Percentiles rank a stretch among this genome's conserved stretches.
Conservation (phyloP, 2,113 vertebrate species). For the Apodemus sylvaticus region DNA sequence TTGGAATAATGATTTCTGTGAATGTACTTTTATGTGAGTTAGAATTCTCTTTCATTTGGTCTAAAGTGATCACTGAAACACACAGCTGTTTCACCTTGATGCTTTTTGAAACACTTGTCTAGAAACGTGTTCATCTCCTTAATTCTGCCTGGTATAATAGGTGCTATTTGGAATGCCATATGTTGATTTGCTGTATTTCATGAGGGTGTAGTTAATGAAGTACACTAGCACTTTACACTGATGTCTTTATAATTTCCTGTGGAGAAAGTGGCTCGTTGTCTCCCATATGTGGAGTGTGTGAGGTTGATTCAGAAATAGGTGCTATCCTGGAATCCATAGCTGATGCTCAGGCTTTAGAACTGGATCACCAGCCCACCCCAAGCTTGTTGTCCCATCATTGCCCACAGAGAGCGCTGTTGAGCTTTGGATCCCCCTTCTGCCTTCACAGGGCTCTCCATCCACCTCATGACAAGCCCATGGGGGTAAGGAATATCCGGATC, state of each 20-base stretch:
- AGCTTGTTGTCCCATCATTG: accelerated
- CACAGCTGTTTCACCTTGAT: background rate
- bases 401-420: too few relatives aligned
- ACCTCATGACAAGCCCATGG: background rate
- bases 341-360: background rate
- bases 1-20: background rate
- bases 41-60: conserved; percentile 19
- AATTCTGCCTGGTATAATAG: background rate
- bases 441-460: background rate
- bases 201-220: background rate
- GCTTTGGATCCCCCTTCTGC: accelerated
- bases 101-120: background rate
- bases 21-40: background rate
- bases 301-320: background rate
- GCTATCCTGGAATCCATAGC: background rate
- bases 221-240: background rate
- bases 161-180: background rate
- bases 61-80: background rate
- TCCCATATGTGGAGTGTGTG: background rate
- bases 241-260: background rate
- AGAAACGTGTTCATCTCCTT: background rate
- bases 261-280: background rate
- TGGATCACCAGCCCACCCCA: too few relatives aligned
- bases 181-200: background rate
- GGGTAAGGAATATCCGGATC: background rate